Base-by-base conservation (phyloP, 1,140 invertebrate genomes). In the Trichonephila clavata region DNA sequence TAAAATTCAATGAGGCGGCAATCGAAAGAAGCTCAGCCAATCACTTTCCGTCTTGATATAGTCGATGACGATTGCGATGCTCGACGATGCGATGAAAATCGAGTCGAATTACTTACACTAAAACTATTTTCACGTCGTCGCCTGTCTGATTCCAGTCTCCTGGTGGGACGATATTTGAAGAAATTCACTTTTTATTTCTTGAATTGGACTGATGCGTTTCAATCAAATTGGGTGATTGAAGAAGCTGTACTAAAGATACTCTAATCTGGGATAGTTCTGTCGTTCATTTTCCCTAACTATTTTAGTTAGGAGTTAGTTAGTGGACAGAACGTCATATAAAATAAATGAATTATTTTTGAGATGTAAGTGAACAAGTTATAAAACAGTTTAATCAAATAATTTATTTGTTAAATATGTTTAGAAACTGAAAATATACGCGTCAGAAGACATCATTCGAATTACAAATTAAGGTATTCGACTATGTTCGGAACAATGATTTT, bases 1-100 rank as follows among this genome's bases (percentile, higher is more conserved):
- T 87, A 63, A 65, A 65, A 65, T 63, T 61, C 86, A 87, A 87
- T 87, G 86, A 65, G 24, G 60, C 86, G 32, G 18, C 8, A 65
- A 87, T 18, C 13, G 5, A 24, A 65, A 86, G 63, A 63, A 61
- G 24, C 50, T 87, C 39, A 16, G 24, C 61, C 60, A 87, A 87
- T 63, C 59, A 32, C 86, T 43, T 87, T n/a, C 50, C n/a, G 27
- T 77, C 27, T 27, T 39, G 32, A 50, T 21, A 39, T 2, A 84
- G 81, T 57, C 81, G 81, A 84, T 57, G 43, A 57, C 39, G 81
- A 84, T 84, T 84, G n/a, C 81, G 50, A 5, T 57, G 81, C 50
- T 50, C 81, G 59, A 84, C 81, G 81, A 84, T 27, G 21, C 50
- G 81, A 84, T 84, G 50, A 7, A 84, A 84, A 84, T 84, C 16